phyloP scores from a whole-genome alignment of 2,797 vertebrate species.

The Corythornis leucogaster region DNA sequence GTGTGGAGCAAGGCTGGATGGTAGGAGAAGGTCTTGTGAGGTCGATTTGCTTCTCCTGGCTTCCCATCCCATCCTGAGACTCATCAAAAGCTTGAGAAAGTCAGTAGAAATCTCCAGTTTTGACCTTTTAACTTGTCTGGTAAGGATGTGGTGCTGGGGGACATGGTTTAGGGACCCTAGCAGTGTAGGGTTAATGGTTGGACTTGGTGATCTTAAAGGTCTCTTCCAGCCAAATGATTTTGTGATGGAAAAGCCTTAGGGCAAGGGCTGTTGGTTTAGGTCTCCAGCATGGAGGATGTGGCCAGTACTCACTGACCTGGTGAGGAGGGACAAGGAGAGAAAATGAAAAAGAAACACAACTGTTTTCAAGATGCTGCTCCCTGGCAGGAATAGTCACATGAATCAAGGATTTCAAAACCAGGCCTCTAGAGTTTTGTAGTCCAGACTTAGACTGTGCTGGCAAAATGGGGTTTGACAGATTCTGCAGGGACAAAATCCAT shows the following conservation, averaged over 20 bases:
- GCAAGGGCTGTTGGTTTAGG: not conserved
- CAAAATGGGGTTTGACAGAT: not conserved
- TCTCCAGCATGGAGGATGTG: accelerated
- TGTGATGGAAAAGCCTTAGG: not conserved
- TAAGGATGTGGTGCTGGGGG: not conserved
- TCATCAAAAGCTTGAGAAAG: not conserved
- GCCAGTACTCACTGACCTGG: accelerated
- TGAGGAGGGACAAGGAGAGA: not conserved
- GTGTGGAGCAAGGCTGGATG: not conserved
- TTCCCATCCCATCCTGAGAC: not conserved
- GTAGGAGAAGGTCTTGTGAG: not conserved
- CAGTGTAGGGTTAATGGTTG: too few species aligned
- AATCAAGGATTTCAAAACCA: not conserved
- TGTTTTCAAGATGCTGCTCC: not conserved
- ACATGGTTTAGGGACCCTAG: too few species aligned
- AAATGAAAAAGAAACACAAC: not conserved
- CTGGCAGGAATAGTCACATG: not conserved
- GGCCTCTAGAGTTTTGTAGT: not conserved
- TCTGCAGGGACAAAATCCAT: not conserved
- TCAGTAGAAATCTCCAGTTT: not conserved
- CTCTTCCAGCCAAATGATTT: too few species aligned
- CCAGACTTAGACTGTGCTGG: not conserved
- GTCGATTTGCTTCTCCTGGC: not conserved
- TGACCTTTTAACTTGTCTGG: not conserved
- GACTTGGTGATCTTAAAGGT: too few species aligned